Base-by-base conservation (phyloP, 2,888 invertebrate species). In the Pristionchus arcanus region DNA sequence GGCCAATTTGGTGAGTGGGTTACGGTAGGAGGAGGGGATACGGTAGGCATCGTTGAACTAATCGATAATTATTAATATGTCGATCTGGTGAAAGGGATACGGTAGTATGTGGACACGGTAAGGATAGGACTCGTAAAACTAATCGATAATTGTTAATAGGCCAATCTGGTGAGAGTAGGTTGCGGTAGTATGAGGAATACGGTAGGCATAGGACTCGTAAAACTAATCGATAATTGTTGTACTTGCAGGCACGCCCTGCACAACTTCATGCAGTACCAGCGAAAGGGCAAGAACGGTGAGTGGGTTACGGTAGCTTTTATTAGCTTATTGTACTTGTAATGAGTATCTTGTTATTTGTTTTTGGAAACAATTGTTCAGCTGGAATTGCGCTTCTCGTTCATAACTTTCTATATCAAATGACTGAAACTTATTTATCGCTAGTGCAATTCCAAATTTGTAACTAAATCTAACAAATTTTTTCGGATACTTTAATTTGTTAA, bases 231-330 rank as follows among this genome's bases (percentile, higher is more conserved):
- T 77, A 42, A 42, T 16, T n/a, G 5, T 5, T 19, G 31, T 19
- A 28, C 2, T 84, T 53, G 16, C 55, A 59, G 86, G 19, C 87
- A 87, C 59, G 87, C 87, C 42, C 87, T 87, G 19, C 87, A 59
- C 71, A 53, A 31, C 21, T 87, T 87, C 71, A 34, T 87, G 53
- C 68, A 68, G 49, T 34, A 53, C 25, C 87, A 87, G 53, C 28
- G 71, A 31, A 37, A 66, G 53, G 15, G 53, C 31, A 87, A 87
- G 59, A 68, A 87, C 34, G 71, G 87, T 87, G 11, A 42, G 37
- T 74, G 16, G 74, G 28, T 7, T 21, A 31, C 37, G 4, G 13
- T 74, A 74, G 59, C 21, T 16, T 59, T 19, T 11, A 19, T 4
- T 59, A 5, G 21, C 19, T 59, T 59, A 59, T 5, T 19, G 59